Percentiles rank a stretch among this genome's conserved stretches.
Evolutionary conservation across 1,140 invertebrate genomes (phyloP).

Genomic region (Cotesia chilonis): DNA sequence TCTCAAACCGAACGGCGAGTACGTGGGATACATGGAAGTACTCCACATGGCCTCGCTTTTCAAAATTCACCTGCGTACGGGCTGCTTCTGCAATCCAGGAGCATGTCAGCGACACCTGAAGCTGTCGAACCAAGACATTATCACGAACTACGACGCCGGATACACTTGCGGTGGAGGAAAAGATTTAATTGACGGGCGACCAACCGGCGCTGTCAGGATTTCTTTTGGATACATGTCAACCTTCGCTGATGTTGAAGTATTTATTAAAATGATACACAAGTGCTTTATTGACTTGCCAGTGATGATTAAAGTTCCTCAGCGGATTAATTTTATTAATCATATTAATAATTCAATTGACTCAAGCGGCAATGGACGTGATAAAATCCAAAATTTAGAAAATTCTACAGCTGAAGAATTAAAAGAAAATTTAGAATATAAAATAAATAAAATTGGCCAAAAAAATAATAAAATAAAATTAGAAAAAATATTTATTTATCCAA

Average conservation of each 20-base stretch:
- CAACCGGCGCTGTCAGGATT: constrained; percentile 90
- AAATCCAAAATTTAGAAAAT: background rate
- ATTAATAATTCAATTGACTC: background rate
- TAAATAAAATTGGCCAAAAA: background rate
- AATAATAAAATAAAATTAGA: constrained; percentile 39
- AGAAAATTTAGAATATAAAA: background rate
- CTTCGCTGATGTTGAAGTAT: constrained; percentile 74
- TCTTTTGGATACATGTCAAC: constrained; percentile 95
- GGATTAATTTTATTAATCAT: background rate
- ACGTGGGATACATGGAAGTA: constrained; percentile 90
- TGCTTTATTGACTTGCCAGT: constrained; percentile 71
- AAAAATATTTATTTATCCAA: constrained; percentile 86
- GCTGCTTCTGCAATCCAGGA: constrained; percentile 97
- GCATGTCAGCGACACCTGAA: constrained; percentile 87
- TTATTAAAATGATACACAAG: constrained; percentile 77
- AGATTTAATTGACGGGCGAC: constrained; percentile 88
- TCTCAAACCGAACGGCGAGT: constrained; percentile 76
- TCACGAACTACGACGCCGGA: constrained; percentile 82
- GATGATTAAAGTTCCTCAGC: constrained; percentile 34
- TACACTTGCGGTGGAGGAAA: constrained; percentile 92
- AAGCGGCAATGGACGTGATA: constrained; percentile 16
- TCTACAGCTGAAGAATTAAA: background rate
- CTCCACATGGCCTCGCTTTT: constrained; percentile 88
- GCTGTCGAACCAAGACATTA: constrained; percentile 75
- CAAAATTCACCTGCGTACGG: constrained; percentile 87